phyloP scores from a whole-genome alignment of 2,113 vertebrate genomes.

The Corythaixoides concolor region DNA sequence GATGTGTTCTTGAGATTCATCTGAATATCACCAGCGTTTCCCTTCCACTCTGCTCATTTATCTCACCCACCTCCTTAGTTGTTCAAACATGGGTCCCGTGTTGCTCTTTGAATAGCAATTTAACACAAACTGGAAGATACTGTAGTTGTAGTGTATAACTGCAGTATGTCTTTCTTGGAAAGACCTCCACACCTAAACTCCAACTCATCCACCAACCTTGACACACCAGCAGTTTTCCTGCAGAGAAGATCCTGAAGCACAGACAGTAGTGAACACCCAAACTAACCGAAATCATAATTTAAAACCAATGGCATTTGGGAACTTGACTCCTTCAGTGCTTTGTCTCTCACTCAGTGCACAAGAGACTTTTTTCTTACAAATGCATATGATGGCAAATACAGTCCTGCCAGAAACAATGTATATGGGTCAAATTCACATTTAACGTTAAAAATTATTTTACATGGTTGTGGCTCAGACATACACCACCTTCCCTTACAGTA shows the following conservation, averaged over 20 bases:
- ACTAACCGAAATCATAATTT: neutral
- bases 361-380: neutral
- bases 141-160: neutral
- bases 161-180: neutral
- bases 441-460: neutral
- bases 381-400: neutral
- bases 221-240: neutral
- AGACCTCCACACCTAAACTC: neutral
- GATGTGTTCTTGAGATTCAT: neutral
- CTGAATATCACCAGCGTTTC: neutral
- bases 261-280: neutral
- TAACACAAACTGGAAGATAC: neutral
- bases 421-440: neutral
- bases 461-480: neutral
- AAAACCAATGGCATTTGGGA: neutral
- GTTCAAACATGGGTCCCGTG: neutral
- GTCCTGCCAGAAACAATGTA: neutral
- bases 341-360: neutral
- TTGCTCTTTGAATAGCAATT: neutral
- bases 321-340: neutral
- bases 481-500: neutral
- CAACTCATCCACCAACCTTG: neutral
- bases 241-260: neutral
- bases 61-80: neutral
- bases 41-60: neutral